These are phyloP conservation scores for Tretioscincus oriximinensis DNA, from an alignment of 2,113 vertebrate species.

Conservation along the genomic window DNA sequence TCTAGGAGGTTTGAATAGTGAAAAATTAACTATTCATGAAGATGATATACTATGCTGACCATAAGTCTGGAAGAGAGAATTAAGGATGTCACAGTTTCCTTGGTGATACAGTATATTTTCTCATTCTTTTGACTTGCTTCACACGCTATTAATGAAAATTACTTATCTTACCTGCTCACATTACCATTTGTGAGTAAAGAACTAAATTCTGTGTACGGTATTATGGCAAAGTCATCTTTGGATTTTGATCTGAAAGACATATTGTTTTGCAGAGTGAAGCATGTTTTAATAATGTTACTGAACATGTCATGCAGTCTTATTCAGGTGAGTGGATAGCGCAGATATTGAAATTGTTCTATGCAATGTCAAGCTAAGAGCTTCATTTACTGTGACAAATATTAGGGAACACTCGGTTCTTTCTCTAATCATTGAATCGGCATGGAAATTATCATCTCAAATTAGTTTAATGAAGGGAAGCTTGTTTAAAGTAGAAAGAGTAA, in stretches of 20 bases:
- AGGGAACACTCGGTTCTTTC: background rate
- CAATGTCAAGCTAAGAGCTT: background rate
- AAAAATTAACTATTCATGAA: background rate
- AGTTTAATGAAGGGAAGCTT: conserved; percentile 17
- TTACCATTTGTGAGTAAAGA: conserved; percentile 42
- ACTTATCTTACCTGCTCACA: background rate
- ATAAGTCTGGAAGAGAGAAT: conserved; percentile 23
- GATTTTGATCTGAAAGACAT: conserved; percentile 49
- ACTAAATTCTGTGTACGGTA: background rate
- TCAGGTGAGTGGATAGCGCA: background rate
- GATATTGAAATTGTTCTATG: too few relatives aligned
- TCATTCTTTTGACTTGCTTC: conserved; percentile 52
- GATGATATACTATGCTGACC: background rate
- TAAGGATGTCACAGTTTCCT: conserved; percentile 48
- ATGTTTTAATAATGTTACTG: conserved; percentile 47
- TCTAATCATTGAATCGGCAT: background rate
- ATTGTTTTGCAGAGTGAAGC: conserved; percentile 27
- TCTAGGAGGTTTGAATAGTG: background rate
- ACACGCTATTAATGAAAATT: conserved; percentile 40
- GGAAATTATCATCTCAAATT: conserved; percentile 12
- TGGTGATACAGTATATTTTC: conserved; percentile 20
- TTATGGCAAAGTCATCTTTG: conserved; percentile 23
- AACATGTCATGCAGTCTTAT: background rate
- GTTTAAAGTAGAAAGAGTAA: conserved; percentile 20
- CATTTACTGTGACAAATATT: background rate